A percentile compares a stretch with the other conserved stretches of the same genome.
Evolutionary conservation across 2,113 vertebrate genomes (phyloP).

Genomic region (Sterna hirundo): DNA sequence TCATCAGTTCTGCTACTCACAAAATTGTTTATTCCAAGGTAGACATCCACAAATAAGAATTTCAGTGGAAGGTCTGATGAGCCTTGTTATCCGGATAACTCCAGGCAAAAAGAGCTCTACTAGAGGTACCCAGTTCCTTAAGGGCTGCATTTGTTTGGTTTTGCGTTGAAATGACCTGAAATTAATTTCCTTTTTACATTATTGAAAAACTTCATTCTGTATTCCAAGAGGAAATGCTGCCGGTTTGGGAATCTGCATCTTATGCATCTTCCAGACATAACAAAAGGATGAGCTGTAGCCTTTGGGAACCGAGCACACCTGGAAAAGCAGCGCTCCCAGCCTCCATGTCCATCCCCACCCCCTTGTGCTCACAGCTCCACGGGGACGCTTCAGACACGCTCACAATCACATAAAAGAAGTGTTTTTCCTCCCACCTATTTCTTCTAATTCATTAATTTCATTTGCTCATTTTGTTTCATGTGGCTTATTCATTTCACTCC

Average conservation of each 20-base stretch:
- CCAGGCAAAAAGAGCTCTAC: neutral
- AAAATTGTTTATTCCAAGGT: neutral
- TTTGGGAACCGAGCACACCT: neutral
- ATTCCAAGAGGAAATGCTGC: neutral
- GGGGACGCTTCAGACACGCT: neutral
- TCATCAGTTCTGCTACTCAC: neutral
- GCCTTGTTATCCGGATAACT: neutral
- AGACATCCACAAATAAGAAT: neutral
- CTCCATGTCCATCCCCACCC: neutral
- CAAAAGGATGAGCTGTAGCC: neutral
- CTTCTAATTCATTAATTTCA: neutral
- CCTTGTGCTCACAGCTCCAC: neutral
- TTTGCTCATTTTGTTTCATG: neutral
- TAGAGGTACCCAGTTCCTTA: neutral
- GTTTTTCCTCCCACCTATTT: neutral
- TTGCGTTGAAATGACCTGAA: neutral
- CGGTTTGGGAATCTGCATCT: neutral
- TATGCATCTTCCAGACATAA: neutral
- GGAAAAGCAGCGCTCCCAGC: neutral
- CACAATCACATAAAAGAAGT: neutral
- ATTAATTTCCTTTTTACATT: slow-evolving; percentile 1
- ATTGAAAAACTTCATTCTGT: neutral
- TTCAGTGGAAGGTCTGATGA: neutral
- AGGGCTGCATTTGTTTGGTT: neutral
- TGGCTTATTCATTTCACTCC: neutral